Evolutionary conservation across 2,797 vertebrate genomes (phyloP), one percentile per base, ranked within the genome.

Genomic region (Melanotaenia pygmaea): DNA sequence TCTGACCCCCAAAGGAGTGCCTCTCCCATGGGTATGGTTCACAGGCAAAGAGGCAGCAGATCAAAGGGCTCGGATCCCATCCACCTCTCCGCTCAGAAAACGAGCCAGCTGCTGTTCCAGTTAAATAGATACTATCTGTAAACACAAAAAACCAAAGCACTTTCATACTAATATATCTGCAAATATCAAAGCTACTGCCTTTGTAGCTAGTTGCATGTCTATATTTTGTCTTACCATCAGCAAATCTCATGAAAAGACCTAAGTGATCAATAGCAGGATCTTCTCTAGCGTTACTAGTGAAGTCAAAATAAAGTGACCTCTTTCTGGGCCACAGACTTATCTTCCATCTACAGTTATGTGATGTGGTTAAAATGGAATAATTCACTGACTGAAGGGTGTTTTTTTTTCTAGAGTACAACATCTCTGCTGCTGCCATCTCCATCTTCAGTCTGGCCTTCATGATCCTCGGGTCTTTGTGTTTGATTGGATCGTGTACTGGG

Each of bases 391-490:
- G 8, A 12, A 24, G 22, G 50, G 4, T 24, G 22, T 32, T n/a
- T 50, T 4, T 4, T 38, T 26, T 64, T 70, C 4, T 81, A 99
- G 98, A 99, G 81, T 99, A 98, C 93, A 99, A 97, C 93, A 99
- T 99, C 91, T 99, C 98, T 0, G 98, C 97, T 0, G 98, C 98
- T 0, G 98, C 98, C 89, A 98, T 99, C 38, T 91, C 96, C 90
- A 95, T 99, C 93, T 98, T 99, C 94, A 96, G 97, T 13, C 84
- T 99, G 3, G 95, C 85, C 80, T 99, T 99, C 70, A 91, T 95
- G 24, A 95, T 97, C 83, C 86, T 97, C 9, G 98, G 97, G 0
- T 94, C 95, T 2, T 71, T 97, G 82, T 97, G 95, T 18, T 67
- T 95, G 45, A 59, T 96, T 1, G 90, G 95, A 2, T 97, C 97